Percentiles rank a stretch among this genome's conserved stretches.
These are phyloP conservation scores for Tetranychus urticae DNA, from an alignment of 1,140 invertebrate genomes.

Conservation along the genomic window DNA sequence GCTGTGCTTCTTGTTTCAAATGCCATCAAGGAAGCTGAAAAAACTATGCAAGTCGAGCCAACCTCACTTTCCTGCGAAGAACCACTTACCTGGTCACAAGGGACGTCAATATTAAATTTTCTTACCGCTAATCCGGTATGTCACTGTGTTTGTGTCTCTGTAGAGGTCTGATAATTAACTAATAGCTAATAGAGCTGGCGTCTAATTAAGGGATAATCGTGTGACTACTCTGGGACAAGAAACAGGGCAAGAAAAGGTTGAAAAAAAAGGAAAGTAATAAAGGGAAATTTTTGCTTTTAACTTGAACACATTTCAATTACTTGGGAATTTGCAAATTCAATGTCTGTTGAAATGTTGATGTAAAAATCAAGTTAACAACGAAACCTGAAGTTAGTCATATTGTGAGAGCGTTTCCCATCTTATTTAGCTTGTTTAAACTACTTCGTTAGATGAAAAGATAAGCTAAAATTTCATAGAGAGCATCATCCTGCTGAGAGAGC, in stretches of 20 bases:
- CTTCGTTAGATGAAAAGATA: too few relatives aligned
- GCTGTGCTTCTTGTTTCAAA: constrained; percentile 21
- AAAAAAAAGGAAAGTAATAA: too few relatives aligned
- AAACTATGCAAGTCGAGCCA: constrained; percentile 27
- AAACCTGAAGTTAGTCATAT: not conserved
- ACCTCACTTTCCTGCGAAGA: constrained; percentile 57
- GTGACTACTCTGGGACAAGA: too few relatives aligned
- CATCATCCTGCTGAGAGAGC: too few relatives aligned
- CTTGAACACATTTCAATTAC: not conserved
- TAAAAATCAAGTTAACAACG: not conserved
- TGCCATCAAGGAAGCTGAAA: constrained; percentile 18
- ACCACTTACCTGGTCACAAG: constrained; percentile 72
- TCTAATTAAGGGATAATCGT: too few relatives aligned
- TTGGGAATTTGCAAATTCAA: not conserved
- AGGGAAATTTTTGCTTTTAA: not conserved
- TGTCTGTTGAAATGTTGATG: not conserved
- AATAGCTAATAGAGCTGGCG: too few relatives aligned
- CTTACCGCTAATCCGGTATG: constrained; percentile 39
- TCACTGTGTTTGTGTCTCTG: too few relatives aligned
- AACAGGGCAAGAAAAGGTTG: too few relatives aligned
- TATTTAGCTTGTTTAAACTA: too few relatives aligned
- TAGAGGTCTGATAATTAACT: too few relatives aligned
- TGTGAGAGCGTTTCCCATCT: not conserved
- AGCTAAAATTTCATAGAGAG: too few relatives aligned
- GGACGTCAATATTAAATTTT: constrained; percentile 82